Evolutionary conservation across 64 coral and sea anemone genomes (phyloP).

Genomic region (Hydrozoanthus tunicans): DNA sequence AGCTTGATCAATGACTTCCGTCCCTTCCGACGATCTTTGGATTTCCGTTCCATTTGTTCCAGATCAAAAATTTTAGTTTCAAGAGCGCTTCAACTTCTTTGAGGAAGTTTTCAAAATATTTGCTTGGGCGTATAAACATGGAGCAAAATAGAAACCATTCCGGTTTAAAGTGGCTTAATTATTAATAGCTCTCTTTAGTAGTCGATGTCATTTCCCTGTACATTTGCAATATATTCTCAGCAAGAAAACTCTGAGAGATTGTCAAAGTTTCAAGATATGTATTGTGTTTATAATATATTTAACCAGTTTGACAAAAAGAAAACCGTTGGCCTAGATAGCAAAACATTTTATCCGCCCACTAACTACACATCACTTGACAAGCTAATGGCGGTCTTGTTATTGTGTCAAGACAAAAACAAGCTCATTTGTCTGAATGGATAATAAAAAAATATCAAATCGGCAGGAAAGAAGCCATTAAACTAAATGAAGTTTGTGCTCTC

Average conservation of each 20-base stretch:
- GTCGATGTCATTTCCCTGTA: too few species aligned
- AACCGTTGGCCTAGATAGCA: not conserved
- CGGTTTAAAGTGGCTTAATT: too few species aligned
- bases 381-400: not conserved
- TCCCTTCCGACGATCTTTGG: too few species aligned
- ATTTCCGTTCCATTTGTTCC: too few species aligned
- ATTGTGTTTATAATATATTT: not conserved
- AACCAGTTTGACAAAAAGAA: not conserved
- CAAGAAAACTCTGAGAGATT: not conserved
- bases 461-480: conserved; percentile 7
- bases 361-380: not conserved
- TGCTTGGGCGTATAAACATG: too few species aligned
- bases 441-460: not conserved
- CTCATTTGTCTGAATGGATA: not conserved
- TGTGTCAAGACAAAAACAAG: not conserved
- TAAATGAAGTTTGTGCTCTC: not conserved
- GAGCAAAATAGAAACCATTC: too few species aligned
- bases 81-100: too few species aligned
- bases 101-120: too few species aligned
- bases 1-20: too few species aligned
- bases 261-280: not conserved
- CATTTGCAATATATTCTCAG: not conserved
- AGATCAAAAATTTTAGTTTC: too few species aligned
- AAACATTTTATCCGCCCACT: not conserved
- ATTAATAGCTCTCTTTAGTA: too few species aligned